Base-by-base conservation (phyloP, 2,888 invertebrate species). In the Netelia melanura region DNA sequence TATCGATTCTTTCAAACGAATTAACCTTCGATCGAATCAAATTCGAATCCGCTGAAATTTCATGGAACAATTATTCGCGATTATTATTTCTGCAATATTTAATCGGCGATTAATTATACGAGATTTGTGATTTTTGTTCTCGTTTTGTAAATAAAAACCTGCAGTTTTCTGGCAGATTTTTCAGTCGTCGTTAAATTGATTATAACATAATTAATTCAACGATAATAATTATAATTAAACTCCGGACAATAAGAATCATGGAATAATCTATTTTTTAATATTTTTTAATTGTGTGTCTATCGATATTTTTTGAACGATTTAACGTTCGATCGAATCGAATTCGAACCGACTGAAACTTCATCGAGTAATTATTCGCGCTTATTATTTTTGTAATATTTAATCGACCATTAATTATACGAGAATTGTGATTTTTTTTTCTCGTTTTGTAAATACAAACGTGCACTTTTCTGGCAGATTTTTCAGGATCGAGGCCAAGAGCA, bases 401-500 rank as follows among this genome's bases (percentile, higher is more conserved):
- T 38, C 38, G 6, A 6, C 38, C 6, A 38, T 38, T 38, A 38
- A 38, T 38, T 38, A 6, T 38, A 38, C 30, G 30, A 30, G 30
- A 30, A 9, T 48, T 8, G 48, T 2, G 14, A 48, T 48, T 9
- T 48, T 48, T 48, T 48, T 10, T 52, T 17, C 21, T 2, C 44
- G 21, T 14, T 48, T 11, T 21, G 61, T 11, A 38, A 56, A 44
- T 58, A 77, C 25, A 52, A 64, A 3, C 2, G 67, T 48, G 10
- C 21, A 43, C 6, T 58, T 61, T 23, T 64, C 56, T 23, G 25
- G 2, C 56, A 76, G 70, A 68, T 74, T 78, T 74, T 79, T 21
- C 25, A 21, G 62, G 77, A 85, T 82, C 25, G 76, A 83, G 85
- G 82, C 82, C 82, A 85, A 80, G 82, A 82, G 79, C 79, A 65